Base-by-base conservation (phyloP, 1,140 invertebrate genomes). In the Trichogramma pretiosum region DNA sequence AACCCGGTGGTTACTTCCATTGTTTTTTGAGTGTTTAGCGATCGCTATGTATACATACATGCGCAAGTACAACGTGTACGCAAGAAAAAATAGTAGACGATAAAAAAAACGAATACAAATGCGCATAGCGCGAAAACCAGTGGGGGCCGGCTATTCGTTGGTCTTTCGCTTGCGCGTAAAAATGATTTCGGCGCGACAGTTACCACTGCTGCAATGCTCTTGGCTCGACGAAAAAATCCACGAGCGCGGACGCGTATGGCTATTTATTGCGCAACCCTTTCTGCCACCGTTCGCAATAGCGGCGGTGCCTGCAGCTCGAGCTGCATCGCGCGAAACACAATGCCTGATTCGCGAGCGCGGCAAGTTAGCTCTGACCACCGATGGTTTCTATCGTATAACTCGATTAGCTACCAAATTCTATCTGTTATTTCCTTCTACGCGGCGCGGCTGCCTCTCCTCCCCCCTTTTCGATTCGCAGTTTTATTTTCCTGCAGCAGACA, bases 301-400 rank as follows among this genome's bases (percentile, higher is more conserved):
- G 28, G 22, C 16, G 11, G 2, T 11, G 21, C 30, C 10, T 10
- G 9, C 46, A 26, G 37, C 49, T 39, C 51, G 47, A 47, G 53
- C 54, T 28, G 24, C 24, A n/a, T n/a, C n/a, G n/a, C 59, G 50
- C 55, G 56, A 55, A 58, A 62, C 56, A 53, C 54, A 61, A 61
- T 56, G 49, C 50, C 50, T 44, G 55, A n/a, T n/a, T n/a, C n/a
- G 52, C 49, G 58, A 50, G 52, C 49, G 57, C 51, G 61, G 56
- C 59, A 58, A 59, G 56, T 55, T 60, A 58, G 57, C 61, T n/a
- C n/a, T 62, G 62, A 65, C 64, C 63, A 40, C 57, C 61, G 54
- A 59, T 60, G 64, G 65, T 65, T 67, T 67, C 61, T 59, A 65
- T 62, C 60, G 50, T 61, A 57, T 67, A 66, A 67, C 60, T 67